A percentile compares a stretch with the other conserved stretches of the same genome.
phyloP scores from a whole-genome alignment of 2,797 vertebrate species.

The Parotocinclus haroldoi region DNA sequence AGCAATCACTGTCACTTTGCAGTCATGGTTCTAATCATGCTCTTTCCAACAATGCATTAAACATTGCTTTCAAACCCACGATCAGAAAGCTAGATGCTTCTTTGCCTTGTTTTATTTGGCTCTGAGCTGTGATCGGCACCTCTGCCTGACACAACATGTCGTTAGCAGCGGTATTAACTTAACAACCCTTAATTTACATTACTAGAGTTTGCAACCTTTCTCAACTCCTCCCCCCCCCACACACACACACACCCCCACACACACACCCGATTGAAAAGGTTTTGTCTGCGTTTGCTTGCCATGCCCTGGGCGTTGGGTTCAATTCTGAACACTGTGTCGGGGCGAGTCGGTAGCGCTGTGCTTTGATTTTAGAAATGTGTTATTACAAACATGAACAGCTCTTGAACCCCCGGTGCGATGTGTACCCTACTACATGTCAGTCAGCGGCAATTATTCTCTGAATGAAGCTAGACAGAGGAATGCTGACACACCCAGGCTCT shows the following conservation, averaged over 20 bases:
- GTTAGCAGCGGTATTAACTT: conserved; percentile 15
- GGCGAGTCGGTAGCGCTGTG: conserved; percentile 15
- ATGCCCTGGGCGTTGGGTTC: conserved; percentile 19
- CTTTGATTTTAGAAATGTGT: conserved; percentile 10
- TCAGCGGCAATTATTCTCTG: conserved; percentile 38
- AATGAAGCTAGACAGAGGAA: conserved; percentile 36
- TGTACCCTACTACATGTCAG: conserved; percentile 9
- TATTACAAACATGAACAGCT: conserved; percentile 19
- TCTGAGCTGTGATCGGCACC: not conserved
- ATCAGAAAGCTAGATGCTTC: not conserved
- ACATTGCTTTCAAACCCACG: conserved; percentile 2
- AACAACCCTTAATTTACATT: conserved; percentile 9
- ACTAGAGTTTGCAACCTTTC: not conserved
- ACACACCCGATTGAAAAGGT: conserved; percentile 11
- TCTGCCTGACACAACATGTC: conserved; percentile 16
- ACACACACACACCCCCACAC: too few relatives aligned
- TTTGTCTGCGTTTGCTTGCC: conserved; percentile 2
- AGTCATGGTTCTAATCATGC: too few relatives aligned
- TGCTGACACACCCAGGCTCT: conserved; percentile 36
- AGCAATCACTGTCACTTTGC: too few relatives aligned
- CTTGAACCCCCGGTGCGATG: conserved; percentile 26
- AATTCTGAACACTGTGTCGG: conserved; percentile 14
- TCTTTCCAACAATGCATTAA: not conserved
- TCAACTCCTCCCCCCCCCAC: conserved; percentile 13
- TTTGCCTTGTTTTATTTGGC: not conserved